Conservation (phyloP, 2,888 invertebrate genomes). For the Aphrophora alni region DNA sequence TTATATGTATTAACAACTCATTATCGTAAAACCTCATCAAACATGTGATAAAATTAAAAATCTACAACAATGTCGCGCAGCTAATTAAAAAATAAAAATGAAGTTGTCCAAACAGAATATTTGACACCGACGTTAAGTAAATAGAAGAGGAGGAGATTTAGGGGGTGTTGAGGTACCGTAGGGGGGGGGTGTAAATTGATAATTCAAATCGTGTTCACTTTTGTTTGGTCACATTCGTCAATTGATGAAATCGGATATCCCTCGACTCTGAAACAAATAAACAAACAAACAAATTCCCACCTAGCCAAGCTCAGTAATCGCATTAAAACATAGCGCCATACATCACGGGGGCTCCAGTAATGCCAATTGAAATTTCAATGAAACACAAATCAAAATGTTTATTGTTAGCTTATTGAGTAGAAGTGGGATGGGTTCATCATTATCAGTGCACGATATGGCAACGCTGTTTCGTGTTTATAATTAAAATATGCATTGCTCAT, state of each 20-base stretch:
- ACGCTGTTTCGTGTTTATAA: slow-evolving; percentile 16
- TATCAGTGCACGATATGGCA: slow-evolving; percentile 11
- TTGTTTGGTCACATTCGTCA: not conserved
- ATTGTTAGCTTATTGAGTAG: slow-evolving; percentile 28
- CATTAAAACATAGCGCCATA: not conserved
- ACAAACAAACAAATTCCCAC: not conserved
- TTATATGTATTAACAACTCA: too few species aligned
- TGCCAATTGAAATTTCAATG: slow-evolving; percentile 33
- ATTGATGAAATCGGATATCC: not conserved
- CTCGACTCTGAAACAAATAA: not conserved
- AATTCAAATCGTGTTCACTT: not conserved
- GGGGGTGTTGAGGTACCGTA: not conserved
- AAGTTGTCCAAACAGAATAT: not conserved
- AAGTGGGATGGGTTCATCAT: not conserved
- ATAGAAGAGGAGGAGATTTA: too few species aligned
- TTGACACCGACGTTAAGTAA: too few species aligned
- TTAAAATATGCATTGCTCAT: slow-evolving; percentile 18
- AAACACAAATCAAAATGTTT: slow-evolving; percentile 35
- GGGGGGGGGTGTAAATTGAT: not conserved
- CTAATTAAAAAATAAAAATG: not conserved
- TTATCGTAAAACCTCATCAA: too few species aligned
- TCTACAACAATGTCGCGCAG: not conserved
- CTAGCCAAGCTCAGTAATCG: too few species aligned
- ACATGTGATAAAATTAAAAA: too few species aligned
- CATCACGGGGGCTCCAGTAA: slow-evolving; percentile 4